Base-by-base conservation (phyloP, 2,113 vertebrate genomes). In the Burhinus oedicnemus region DNA sequence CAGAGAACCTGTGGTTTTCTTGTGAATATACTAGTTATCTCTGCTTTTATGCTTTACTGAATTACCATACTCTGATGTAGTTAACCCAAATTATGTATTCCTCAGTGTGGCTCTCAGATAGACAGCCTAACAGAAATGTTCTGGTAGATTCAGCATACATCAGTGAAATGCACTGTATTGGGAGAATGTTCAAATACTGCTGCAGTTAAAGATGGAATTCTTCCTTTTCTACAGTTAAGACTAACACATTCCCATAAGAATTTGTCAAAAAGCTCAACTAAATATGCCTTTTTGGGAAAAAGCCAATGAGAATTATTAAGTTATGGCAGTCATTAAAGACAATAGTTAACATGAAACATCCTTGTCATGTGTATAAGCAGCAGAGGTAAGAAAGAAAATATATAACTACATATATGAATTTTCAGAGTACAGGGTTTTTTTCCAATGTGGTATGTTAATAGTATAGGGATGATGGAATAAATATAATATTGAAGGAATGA, bases 341-440 rank as follows among this genome's bases (percentile, higher is more conserved):
- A 70, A 6, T 9, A 58, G 8, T 29, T 87, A 79, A 49, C 2
- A n/a, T 16, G 23, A 15, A 76, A 32, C 6, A 40, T n/a, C 7
- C 15, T 79, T 79, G 20, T 57, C 21, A 64, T 10, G 2, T 64
- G 13, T 22, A 44, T 23, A 60, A 77, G 9, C 15, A 51, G 3
- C 6, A 52, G 9, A 15, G 6, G 3, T 62, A 69, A 70, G 9
- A 83, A 89, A 82, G 8, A 77, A 71, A 78, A 57, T 51, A 26
- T 5, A 15, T 71, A 38, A 1, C 3, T 57, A 42, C 1, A 34
- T 22, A 12, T 8, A 19, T 7, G 4, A 3, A 11, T 72, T 76
- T 52, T 55, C 9, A 74, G 21, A 76, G 2, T 42, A 9, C 40
- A 40, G 15, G 23, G 5, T 36, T 40, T 51, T 68, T 64, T 80